Evolutionary conservation across 2,888 invertebrate species (phyloP), one percentile per base, ranked within the genome.

Genomic region (Steinernema carpocapsae): DNA sequence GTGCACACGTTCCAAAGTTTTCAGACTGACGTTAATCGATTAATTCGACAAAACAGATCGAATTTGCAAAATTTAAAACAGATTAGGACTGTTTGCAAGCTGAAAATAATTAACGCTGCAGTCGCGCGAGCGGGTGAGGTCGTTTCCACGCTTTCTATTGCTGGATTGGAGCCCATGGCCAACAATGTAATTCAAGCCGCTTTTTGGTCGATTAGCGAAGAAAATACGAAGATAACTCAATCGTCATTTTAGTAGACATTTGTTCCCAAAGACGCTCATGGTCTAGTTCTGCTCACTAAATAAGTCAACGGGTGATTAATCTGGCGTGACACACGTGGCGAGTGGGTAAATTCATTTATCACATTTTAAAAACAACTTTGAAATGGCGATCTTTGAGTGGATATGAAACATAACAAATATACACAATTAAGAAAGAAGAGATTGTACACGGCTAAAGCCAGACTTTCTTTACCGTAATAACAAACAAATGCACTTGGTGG

Each of bases 161-260:
- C 26, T 22, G 24, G 22, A 64, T 64, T 64, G 64, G 17, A 64
- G 10, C 26, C 64, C 32, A 7, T 64, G 64, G 64, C 64, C 64
- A 32, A 17, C 64, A 32, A 64, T 64, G 64, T 64, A 64, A 64
- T 64, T n/a, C 29, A 64, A 64, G 32, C 22, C 64, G 32, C 14
- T 64, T 64, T 64, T 64, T 32, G 32, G 64, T 64, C 64, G 64
- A 64, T 64, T 64, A 64, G 64, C 32, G 64, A 64, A 64, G 64
- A 64, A 22, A 26, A 32, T 17, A 64, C 64, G 32, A 22, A 19
- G 48, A 17, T 37, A 10, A 10, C 37, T 6, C 37, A 37, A 37
- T 37, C 37, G 37, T 10, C 37, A 37, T 37, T 37, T 37, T 37
- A 37, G 37, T 6, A 37, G 37, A 3, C 37, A 6, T 37, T 3